Conservation (phyloP, 2,797 vertebrate species). For the Urosaurus nigricauda region DNA sequence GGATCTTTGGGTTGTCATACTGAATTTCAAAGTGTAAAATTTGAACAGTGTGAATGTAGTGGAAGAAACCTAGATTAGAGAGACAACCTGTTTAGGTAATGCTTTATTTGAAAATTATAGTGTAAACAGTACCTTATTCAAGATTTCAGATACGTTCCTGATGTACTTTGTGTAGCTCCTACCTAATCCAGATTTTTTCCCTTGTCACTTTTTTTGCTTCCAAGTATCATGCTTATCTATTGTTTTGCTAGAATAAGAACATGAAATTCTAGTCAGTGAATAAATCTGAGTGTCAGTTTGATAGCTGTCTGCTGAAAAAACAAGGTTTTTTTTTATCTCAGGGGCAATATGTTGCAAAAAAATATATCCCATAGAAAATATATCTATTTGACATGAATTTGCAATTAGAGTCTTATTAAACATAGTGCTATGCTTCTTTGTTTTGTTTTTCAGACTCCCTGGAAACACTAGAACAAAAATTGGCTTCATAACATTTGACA, state of each 20-base stretch:
- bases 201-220: background rate
- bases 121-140: background rate
- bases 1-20: background rate
- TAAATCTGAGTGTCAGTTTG: background rate
- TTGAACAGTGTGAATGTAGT: background rate
- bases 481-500: conserved; percentile 97
- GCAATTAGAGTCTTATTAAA: background rate
- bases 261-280: background rate
- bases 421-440: conserved; percentile 69
- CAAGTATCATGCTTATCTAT: background rate
- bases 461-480: conserved; percentile 96
- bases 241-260: background rate
- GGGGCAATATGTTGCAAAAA: background rate
- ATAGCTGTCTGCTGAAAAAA: background rate
- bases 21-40: background rate
- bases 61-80: background rate
- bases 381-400: background rate
- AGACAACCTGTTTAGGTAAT: background rate
- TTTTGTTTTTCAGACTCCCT: conserved; percentile 87
- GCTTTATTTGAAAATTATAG: background rate
- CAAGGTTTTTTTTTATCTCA: background rate
- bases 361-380: background rate
- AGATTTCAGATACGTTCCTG: background rate
- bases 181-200: background rate
- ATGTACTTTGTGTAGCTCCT: background rate